These are phyloP conservation scores for Drosophila hydei DNA, from an alignment of 1,140 invertebrate genomes.

Conservation along the genomic window DNA sequence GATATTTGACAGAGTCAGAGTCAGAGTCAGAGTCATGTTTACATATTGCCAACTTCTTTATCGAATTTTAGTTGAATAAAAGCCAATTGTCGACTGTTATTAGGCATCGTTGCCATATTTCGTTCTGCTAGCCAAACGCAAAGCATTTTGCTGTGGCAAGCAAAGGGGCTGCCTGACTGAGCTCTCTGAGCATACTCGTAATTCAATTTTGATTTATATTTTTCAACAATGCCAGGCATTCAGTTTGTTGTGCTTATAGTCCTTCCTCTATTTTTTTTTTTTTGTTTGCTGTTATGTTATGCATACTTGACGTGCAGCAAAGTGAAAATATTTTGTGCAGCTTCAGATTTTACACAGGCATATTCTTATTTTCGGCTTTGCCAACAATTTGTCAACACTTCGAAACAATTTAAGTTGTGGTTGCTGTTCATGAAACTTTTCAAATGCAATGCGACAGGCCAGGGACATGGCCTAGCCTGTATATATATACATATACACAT, in stretches of 20 bases:
- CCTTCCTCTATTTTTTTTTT: neutral
- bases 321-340: conserved; percentile 30
- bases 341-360: conserved; percentile 19
- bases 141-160: neutral
- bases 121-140: conserved; percentile 35
- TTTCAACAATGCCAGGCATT: conserved; percentile 37
- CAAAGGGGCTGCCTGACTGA: too few relatives aligned
- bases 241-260: conserved; percentile 3
- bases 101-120: conserved; percentile 41
- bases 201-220: conserved; percentile 51
- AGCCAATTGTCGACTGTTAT: conserved; percentile 56
- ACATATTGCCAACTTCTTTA: conserved; percentile 77
- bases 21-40: conserved; percentile 48
- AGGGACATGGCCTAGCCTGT: too few relatives aligned
- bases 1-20: conserved; percentile 53
- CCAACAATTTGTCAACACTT: conserved; percentile 52
- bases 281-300: neutral
- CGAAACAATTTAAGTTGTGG: conserved; percentile 44
- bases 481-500: neutral
- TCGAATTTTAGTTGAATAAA: conserved; percentile 71
- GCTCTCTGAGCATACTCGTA: conserved; percentile 24
- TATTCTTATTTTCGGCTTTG: conserved; percentile 28
- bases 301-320: conserved; percentile 22
- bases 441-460: conserved; percentile 10
- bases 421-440: conserved; percentile 28